Evolutionary conservation across 2,888 invertebrate genomes (phyloP), one percentile per base, ranked within the genome.

Genomic region (Coleophora deauratella): DNA sequence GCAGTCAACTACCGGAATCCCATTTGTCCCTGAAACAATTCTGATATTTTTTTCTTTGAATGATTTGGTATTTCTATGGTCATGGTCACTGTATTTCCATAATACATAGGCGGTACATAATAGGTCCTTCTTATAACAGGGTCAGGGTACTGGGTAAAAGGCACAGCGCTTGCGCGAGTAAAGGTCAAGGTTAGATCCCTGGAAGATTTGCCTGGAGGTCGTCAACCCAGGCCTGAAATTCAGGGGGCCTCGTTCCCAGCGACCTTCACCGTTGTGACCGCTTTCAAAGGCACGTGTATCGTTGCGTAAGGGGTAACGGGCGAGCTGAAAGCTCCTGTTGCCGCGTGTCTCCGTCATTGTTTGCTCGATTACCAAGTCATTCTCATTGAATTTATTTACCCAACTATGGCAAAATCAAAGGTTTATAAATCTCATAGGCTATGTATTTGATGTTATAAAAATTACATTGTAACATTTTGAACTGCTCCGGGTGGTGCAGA

Each of bases 171-270:
- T 82, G 84, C 84, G 84, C 84, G 82, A 62, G 53, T 65, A 76
- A 79, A 81, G 82, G 72, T 82, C 81, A 84, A 78, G 84, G 84
- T 75, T 72, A 68, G 71, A 52, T 61, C 80, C 81, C 77, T 81
- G 82, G 81, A 84, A 84, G 78, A 81, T 85, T 82, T 81, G 70
- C 73, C 71, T 59, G 55, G 71, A 71, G 82, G 76, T 82, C 75
- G 69, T 64, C 59, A 77, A 64, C 77, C 81, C 62, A 58, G 63
- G 61, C 66, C 71, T 72, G 72, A 72, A 71, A 75, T 79, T 80
- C 74, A 72, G 81, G 69, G 70, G 67, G 69, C 65, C 69, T 66
- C 71, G 70, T 61, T 69, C 62, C 44, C 50, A 53, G 64, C 67
- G 75, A 72, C 82, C 81, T 81, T 81, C 81, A 77, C 73, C 74